phyloP scores from a whole-genome alignment of 2,888 invertebrate genomes.

The Chymomyza caudatula region DNA sequence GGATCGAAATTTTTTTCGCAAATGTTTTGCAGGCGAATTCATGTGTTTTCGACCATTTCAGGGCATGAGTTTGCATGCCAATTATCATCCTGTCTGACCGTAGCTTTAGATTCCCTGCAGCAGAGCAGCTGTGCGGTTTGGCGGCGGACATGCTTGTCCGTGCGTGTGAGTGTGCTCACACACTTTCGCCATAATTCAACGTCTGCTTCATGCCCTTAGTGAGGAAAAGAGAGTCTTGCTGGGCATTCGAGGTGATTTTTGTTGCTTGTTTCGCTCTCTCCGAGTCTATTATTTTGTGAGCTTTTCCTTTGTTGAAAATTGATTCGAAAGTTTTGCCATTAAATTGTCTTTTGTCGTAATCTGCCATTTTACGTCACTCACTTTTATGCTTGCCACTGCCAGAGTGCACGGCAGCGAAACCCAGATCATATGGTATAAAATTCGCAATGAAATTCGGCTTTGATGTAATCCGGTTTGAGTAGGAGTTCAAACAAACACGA shows the following conservation, averaged over 20 bases:
- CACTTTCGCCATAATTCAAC: constrained; percentile 37
- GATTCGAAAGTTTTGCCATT: constrained; percentile 74
- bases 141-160: background rate
- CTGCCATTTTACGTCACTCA: constrained; percentile 40
- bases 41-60: too few relatives aligned
- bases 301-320: constrained; percentile 64
- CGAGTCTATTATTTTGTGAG: background rate
- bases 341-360: constrained; percentile 66
- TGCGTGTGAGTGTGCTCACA: background rate
- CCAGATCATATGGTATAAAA: background rate
- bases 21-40: too few relatives aligned
- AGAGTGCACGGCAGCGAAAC: background rate
- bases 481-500: background rate
- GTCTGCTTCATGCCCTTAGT: constrained; percentile 14
- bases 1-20: too few relatives aligned
- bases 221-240: constrained; percentile 24
- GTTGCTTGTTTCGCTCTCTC: constrained; percentile 4
- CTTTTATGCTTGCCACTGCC: too few relatives aligned
- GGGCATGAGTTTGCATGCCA: too few relatives aligned
- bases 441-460: background rate
- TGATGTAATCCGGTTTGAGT: background rate
- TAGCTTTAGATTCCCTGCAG: background rate
- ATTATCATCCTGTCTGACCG: too few relatives aligned
- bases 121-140: background rate
- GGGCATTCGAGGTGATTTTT: constrained; percentile 18